Base-by-base conservation (phyloP, 2,888 invertebrate genomes). In the Choreutis nemorana region DNA sequence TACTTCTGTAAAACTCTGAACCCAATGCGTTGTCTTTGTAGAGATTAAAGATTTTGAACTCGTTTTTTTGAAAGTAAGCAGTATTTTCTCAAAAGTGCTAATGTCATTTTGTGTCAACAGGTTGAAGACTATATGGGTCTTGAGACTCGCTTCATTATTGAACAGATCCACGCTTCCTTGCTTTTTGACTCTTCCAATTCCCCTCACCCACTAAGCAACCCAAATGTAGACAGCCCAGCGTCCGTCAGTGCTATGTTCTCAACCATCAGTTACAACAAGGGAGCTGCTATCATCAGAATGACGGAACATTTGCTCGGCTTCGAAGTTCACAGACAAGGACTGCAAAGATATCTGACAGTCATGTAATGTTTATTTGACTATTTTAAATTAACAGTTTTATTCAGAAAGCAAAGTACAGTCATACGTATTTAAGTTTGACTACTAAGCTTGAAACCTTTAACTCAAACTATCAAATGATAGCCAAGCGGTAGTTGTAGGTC, bases 221-320 rank as follows among this genome's bases (percentile, higher is more conserved):
- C 59, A 5, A 58, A 68, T 3, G 82, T 86, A 0, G 77, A 77
- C 5, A 83, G 81, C 4, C 84, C 85, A 1, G 47, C 50, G 0
- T 75, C 87, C 36, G 81, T 88, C 3, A 65, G 72, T 4, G 63
- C 58, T 1, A 84, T 86, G 77, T 90, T 90, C 44, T 83, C 85
- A 20, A 78, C 71, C 2, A 82, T 90, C 32, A 81, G 84, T 0
- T 90, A 90, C 47, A 83, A 83, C 39, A 90, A 91, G 53, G 87
- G 85, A 1, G 83, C 77, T n/a, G 50, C 78, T 2, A 50, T 87
- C 10, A 81, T 90, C 30, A 82, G 88, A 37, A 89, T 89, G 89
- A 68, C 88, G 28, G 82, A 83, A 41, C 83, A 87, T 49, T 58
- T 83, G 1, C 63, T 88, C 23, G 85, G 85, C 2, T 51, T 52